A percentile compares a stretch with the other conserved stretches of the same genome.
These are phyloP conservation scores for Leptobrachium ailaonicum DNA, from an alignment of 2,113 vertebrate genomes.

Conservation along the genomic window DNA sequence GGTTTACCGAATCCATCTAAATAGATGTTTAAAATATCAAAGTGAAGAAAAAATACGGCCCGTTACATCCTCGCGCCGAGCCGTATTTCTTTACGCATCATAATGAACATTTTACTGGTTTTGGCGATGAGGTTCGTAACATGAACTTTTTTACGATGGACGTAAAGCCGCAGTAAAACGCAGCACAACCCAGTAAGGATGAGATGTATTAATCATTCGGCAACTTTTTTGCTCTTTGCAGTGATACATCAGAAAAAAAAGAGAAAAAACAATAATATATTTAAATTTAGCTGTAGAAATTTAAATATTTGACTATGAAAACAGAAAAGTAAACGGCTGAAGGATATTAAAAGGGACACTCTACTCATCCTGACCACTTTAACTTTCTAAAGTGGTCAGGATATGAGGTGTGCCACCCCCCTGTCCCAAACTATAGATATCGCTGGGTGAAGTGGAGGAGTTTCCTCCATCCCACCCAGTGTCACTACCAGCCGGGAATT, in stretches of 20 bases:
- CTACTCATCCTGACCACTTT: too few relatives aligned
- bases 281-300: too few relatives aligned
- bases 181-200: background rate
- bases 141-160: background rate
- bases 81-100: conserved; percentile 32
- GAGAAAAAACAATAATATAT: background rate
- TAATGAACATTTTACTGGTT: conserved; percentile 35
- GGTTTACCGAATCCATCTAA: conserved; percentile 28
- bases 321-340: too few relatives aligned
- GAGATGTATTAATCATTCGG: background rate
- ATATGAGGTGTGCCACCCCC: too few relatives aligned
- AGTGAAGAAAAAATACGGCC: conserved; percentile 39
- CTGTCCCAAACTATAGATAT: too few relatives aligned
- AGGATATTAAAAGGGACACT: too few relatives aligned
- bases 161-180: background rate
- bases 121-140: conserved; percentile 8
- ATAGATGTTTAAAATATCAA: conserved; percentile 38
- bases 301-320: too few relatives aligned
- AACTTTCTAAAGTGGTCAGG: too few relatives aligned
- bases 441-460: too few relatives aligned
- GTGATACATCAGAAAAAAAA: background rate
- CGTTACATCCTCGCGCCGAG: conserved; percentile 33
- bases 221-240: background rate
- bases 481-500: too few relatives aligned
- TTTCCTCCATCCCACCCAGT: too few relatives aligned